A percentile compares a stretch with the other conserved stretches of the same genome.
Evolutionary conservation across 1,140 invertebrate genomes (phyloP).

Genomic region (Diabrotica virgifera): DNA sequence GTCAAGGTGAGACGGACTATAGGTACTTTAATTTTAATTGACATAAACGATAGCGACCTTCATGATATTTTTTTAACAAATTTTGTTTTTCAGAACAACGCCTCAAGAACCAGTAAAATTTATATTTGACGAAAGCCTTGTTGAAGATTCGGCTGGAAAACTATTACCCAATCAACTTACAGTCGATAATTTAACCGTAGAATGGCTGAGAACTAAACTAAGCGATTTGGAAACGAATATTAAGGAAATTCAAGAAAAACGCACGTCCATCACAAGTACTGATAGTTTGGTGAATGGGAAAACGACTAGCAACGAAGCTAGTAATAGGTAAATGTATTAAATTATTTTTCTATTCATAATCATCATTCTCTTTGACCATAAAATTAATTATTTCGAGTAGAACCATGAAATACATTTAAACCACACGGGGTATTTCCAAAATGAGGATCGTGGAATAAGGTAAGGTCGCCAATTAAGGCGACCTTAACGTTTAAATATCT

Average conservation of each 20-base stretch:
- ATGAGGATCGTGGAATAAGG: too few relatives aligned
- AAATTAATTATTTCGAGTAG: too few relatives aligned
- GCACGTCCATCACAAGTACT: slow-evolving; percentile 41
- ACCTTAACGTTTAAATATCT: too few relatives aligned
- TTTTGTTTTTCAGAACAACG: slow-evolving; percentile 59
- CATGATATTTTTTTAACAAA: too few relatives aligned
- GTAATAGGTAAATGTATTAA: slow-evolving; percentile 35
- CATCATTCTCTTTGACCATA: too few relatives aligned
- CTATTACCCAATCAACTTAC: slow-evolving; percentile 78
- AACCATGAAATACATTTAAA: too few relatives aligned
- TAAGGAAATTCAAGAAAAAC: slow-evolving; percentile 66
- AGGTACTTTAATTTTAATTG: too few relatives aligned
- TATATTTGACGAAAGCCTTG: slow-evolving; percentile 78
- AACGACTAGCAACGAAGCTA: slow-evolving; percentile 37
- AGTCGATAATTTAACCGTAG: slow-evolving; percentile 87
- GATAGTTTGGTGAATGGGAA: slow-evolving; percentile 40
- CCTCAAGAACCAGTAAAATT: slow-evolving; percentile 72
- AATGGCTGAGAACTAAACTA: slow-evolving; percentile 76
- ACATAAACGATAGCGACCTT: too few relatives aligned
- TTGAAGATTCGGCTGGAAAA: slow-evolving; percentile 79
- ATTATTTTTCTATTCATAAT: too few relatives aligned
- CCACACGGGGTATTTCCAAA: too few relatives aligned
- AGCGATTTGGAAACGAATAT: slow-evolving; percentile 71
- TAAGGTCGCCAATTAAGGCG: too few relatives aligned
- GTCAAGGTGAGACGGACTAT: too few relatives aligned